Conservation (phyloP, 2,797 vertebrate species). For the Telmatherina bonti region DNA sequence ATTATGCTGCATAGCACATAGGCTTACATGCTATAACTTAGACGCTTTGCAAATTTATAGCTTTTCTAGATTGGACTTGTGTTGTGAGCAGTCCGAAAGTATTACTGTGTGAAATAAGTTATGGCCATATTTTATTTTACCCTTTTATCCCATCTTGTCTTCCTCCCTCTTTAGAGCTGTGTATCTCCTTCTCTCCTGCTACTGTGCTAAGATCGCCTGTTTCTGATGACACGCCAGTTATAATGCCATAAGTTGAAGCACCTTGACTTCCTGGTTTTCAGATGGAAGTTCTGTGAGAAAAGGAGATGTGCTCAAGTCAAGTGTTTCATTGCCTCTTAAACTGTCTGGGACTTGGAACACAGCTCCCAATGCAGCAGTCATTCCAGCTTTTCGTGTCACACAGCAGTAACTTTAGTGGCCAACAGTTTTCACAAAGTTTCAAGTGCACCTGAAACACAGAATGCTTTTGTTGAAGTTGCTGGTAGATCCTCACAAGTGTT, state of each 20-base stretch:
- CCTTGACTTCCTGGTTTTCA: slow-evolving; percentile 66
- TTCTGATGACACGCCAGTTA: slow-evolving; percentile 66
- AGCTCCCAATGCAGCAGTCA: slow-evolving; percentile 32
- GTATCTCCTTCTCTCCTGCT: slow-evolving; percentile 27
- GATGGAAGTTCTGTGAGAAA: slow-evolving; percentile 38
- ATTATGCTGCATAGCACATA: slow-evolving; percentile 38
- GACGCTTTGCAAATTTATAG: slow-evolving; percentile 52
- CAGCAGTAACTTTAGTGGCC: slow-evolving; percentile 45
- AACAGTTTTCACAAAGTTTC: slow-evolving; percentile 28
- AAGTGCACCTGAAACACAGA: slow-evolving; percentile 57
- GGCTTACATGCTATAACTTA: slow-evolving; percentile 36
- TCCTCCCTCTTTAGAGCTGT: background rate
- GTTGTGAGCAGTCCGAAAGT: slow-evolving; percentile 46
- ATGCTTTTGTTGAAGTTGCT: slow-evolving; percentile 38
- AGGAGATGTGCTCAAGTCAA: slow-evolving; percentile 57
- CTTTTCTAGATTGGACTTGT: slow-evolving; percentile 43
- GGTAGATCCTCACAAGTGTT: slow-evolving; percentile 9
- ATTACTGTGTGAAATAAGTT: slow-evolving; percentile 59
- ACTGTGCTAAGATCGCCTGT: slow-evolving; percentile 57
- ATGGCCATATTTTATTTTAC: slow-evolving; percentile 56
- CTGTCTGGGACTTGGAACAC: slow-evolving; percentile 50
- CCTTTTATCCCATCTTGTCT: slow-evolving; percentile 43
- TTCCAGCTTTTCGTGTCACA: slow-evolving; percentile 51
- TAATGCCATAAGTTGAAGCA: slow-evolving; percentile 61
- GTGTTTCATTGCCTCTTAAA: slow-evolving; percentile 75